Base-by-base conservation (phyloP, 92 coral and sea anemone species). In the Palythoa grandiflora region DNA sequence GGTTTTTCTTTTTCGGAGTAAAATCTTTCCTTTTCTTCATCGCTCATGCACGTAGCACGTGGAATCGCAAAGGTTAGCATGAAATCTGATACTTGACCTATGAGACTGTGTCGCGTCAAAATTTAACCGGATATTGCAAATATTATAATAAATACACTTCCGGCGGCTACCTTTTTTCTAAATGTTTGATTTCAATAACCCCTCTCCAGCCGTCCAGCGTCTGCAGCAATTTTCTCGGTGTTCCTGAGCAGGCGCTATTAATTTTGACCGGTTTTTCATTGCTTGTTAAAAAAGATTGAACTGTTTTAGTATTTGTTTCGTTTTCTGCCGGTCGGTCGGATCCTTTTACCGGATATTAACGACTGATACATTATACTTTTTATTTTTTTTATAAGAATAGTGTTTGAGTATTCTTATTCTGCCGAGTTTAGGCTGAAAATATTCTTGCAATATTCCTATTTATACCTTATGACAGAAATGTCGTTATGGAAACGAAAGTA, bases 1-100 rank as follows among this genome's bases (percentile, higher is more conserved):
- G 65, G 40, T 78, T 65, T 12, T 44, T 44, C 61, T 78, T 78
- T 78, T 78, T 78, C 38, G 63, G 83, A 51, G 83, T 78, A 65
- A 79, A 51, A 53, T 52, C 71, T 79, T 79, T 79, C 40, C 84
- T 51, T 79, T 79, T 79, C n/a, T 65, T 55, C 71, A 79, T 79
- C 68, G 71, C 35, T 63, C 35, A 60, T n/a, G n/a, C n/a, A 40
- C 71, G 71, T 63, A 63, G 71, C 71, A 63, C 71, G 71, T 63
- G 71, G 71, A 63, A 63, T 63, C 71, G 71, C 71, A 63, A 63
- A 63, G 35, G 71, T 16, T 16, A 63, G 71, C 71, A 63, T 16
- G 71, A 63, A 16, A 63, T 19, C 71, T 63, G 71, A 19, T 63
- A 63, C 71, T 63, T 63, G 71, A 63, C 71, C 71, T 63, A 63